A percentile compares a stretch with the other conserved stretches of the same genome.
Conservation (phyloP, 2,888 invertebrate species). For the Mesoligia furuncula region DNA sequence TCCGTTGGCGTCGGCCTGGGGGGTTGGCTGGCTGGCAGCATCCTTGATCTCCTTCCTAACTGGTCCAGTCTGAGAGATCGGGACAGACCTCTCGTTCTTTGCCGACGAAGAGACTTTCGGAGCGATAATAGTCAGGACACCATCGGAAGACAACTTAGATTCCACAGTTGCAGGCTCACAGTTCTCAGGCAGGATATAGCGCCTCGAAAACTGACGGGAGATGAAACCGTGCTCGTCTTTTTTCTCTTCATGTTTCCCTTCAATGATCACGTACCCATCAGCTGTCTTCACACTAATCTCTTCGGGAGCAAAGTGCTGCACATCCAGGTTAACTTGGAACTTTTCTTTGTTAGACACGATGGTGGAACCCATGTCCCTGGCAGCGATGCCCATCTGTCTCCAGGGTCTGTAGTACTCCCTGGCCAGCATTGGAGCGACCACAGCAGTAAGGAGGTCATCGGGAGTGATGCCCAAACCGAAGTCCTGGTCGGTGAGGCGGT, state of each 20-base stretch:
- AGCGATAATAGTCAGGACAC: conserved; percentile 93
- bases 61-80: conserved; percentile 90
- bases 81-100: conserved; percentile 87
- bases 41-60: conserved; percentile 85
- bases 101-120: conserved; percentile 79
- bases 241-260: conserved; percentile 94
- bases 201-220: conserved; percentile 93
- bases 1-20: conserved; percentile 64
- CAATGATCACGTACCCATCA: conserved; percentile 92
- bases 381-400: conserved; percentile 80
- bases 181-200: conserved; percentile 93
- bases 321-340: conserved; percentile 93
- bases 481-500: conserved; percentile 82
- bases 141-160: conserved; percentile 93
- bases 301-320: conserved; percentile 93
- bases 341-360: conserved; percentile 87
- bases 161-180: conserved; percentile 92
- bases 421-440: conserved; percentile 24
- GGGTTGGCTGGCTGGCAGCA: conserved; percentile 71
- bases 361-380: conserved; percentile 85
- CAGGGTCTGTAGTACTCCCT: conserved; percentile 54
- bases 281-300: conserved; percentile 94
- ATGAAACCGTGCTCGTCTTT: conserved; percentile 93
- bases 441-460: conserved; percentile 80
- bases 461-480: conserved; percentile 84